phyloP scores from a whole-genome alignment of 2,888 invertebrate genomes.

The Lepidochrysops patricia region DNA sequence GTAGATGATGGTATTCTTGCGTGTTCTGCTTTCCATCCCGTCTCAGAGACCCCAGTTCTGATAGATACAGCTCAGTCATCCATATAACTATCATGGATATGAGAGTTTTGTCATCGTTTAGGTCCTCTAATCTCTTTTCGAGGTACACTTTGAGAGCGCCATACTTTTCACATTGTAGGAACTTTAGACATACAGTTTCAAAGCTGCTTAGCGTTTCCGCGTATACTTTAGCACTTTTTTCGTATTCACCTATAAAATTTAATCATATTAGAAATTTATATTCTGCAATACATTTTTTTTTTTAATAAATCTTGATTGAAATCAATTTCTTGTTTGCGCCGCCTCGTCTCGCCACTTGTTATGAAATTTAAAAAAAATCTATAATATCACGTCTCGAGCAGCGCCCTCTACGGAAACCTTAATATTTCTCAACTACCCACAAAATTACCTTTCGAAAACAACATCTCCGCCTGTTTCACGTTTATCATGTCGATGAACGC shows the following conservation, averaged over 20 bases:
- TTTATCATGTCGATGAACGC: conserved; percentile 88
- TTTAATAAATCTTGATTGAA: no score
- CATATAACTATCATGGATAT: conserved; percentile 95
- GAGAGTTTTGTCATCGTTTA: conserved; percentile 87
- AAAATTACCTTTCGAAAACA: conserved; percentile 77
- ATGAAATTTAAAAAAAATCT: no score
- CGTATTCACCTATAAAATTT: conserved; percentile 72
- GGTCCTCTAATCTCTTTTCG: conserved; percentile 83
- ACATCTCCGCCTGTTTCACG: conserved; percentile 89
- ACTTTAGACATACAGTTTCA: conserved; percentile 95
- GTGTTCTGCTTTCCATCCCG: conserved; percentile 56
- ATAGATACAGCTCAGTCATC: conserved; percentile 94
- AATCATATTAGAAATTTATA: neutral
- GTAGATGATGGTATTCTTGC: conserved; percentile 74
- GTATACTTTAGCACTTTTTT: conserved; percentile 89
- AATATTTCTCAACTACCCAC: neutral
- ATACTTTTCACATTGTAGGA: conserved; percentile 85
- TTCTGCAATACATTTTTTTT: no score
- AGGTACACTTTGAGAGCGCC: conserved; percentile 92
- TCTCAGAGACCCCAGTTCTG: conserved; percentile 86
- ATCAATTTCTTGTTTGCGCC: no score
- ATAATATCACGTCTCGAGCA: no score
- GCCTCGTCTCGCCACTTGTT: no score
- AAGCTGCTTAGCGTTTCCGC: conserved; percentile 94
- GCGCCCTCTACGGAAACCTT: no score